Evolutionary conservation across 2,888 invertebrate species (phyloP).

Genomic region (Girardia tigrina): DNA sequence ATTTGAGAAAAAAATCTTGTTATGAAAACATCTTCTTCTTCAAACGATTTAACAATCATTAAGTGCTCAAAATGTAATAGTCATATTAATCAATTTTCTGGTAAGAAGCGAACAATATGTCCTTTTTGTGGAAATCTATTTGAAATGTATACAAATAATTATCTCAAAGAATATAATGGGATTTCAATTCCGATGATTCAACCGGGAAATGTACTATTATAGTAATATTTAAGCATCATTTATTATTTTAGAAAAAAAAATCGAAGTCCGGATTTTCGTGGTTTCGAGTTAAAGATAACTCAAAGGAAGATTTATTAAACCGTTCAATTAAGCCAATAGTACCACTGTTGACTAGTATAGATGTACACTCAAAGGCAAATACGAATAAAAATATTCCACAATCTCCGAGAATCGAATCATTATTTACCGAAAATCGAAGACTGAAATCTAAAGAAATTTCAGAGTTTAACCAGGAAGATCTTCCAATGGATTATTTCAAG

Average conservation of each 20-base stretch:
- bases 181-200: no score
- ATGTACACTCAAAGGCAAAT: no score
- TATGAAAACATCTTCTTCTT: background rate
- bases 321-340: no score
- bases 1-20: background rate
- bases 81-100: background rate
- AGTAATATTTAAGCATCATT: no score
- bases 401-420: background rate
- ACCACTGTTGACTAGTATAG: no score
- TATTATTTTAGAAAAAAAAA: background rate
- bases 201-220: no score
- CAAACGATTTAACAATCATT: background rate
- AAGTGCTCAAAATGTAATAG: background rate
- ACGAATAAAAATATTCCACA: no score
- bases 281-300: background rate
- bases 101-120: background rate
- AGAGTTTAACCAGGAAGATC: background rate
- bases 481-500: background rate
- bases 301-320: background rate
- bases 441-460: background rate
- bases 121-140: background rate
- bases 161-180: no score
- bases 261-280: background rate
- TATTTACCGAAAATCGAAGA: background rate
- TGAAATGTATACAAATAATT: background rate